Base-by-base conservation (phyloP, 2,797 vertebrate genomes). In the Malurus splendens region DNA sequence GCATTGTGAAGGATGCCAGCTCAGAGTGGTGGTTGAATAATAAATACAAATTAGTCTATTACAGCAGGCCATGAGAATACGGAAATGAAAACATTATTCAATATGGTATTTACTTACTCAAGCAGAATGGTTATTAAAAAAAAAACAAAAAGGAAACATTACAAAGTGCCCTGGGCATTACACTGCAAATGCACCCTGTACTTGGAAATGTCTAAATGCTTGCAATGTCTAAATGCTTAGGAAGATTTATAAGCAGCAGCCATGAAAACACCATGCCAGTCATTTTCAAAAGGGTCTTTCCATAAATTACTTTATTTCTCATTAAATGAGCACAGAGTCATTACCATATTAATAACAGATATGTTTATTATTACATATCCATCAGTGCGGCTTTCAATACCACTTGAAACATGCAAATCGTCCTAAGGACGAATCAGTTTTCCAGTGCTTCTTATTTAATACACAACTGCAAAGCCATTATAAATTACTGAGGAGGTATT, bases 291-390 rank as follows among this genome's bases (percentile, higher is more conserved):
- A 82, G 83, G 86, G 77, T 97, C 95, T 94, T 96, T 97, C 94
- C 97, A 98, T 98, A 98, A 97, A 97, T 98, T 97, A 97, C 86
- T 96, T 97, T 97, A 97, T 97, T 98, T 97, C 95, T 97, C 96
- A 97, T 97, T 97, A 97, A 98, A 97, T 97, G 96, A 98, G 97
- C 96, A 97, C 93, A 96, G 95, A 97, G 96, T 96, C 97, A 97
- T 97, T 98, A 98, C 97, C 94, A 96, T 97, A 97, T 97, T 97
- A 97, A 97, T 97, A 97, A 97, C 96, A 98, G 98, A 99, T 99
- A 99, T 99, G 98, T 99, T 99, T 99, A 99, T 99, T 99, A 98
- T 98, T 98, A 98, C 98, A 99, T 98, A 99, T 98, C 98, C 97
- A 99, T 99, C 99, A 99, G 98, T 99, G 98, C 97, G 98, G 98